Conservation (phyloP, 2,113 vertebrate species). For the Leptobrachium leishanense region DNA sequence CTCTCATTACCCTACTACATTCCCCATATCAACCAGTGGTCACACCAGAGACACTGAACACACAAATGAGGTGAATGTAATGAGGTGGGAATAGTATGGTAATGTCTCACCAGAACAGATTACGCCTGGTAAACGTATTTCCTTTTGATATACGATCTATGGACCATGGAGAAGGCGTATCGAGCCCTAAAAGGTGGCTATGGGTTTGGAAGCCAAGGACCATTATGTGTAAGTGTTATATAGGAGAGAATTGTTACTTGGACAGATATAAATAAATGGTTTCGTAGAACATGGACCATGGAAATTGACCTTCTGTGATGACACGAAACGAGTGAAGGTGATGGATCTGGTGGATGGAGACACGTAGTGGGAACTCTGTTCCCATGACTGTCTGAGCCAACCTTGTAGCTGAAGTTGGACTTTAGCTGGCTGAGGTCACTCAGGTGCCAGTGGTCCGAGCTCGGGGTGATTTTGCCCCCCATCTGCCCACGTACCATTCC, state of each 20-base stretch:
- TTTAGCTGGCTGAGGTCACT: slow-evolving; percentile 86
- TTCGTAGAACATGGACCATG: not conserved
- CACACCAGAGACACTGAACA: slow-evolving; percentile 5
- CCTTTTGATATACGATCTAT: too few species aligned
- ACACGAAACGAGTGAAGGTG: slow-evolving; percentile 1
- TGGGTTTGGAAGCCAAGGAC: too few species aligned
- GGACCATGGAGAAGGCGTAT: too few species aligned
- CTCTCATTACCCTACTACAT: too few species aligned
- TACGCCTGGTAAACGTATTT: too few species aligned
- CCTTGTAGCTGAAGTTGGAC: slow-evolving; percentile 92
- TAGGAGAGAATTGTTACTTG: too few species aligned
- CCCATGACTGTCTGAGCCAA: slow-evolving; percentile 72
- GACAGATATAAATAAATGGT: not conserved
- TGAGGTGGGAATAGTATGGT: not conserved
- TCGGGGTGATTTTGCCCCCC: slow-evolving; percentile 84
- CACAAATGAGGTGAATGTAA: not conserved
- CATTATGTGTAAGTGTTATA: too few species aligned
- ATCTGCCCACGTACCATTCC: slow-evolving; percentile 95
- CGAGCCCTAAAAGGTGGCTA: too few species aligned
- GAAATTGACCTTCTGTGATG: not conserved
- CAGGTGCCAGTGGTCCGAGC: slow-evolving; percentile 91
- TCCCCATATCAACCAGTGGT: too few species aligned
- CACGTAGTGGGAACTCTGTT: slow-evolving; percentile 51
- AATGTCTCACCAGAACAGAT: too few species aligned
- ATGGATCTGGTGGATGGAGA: slow-evolving; percentile 25